phyloP scores from a whole-genome alignment of 2,888 invertebrate genomes.

The Cryptops parisi region DNA sequence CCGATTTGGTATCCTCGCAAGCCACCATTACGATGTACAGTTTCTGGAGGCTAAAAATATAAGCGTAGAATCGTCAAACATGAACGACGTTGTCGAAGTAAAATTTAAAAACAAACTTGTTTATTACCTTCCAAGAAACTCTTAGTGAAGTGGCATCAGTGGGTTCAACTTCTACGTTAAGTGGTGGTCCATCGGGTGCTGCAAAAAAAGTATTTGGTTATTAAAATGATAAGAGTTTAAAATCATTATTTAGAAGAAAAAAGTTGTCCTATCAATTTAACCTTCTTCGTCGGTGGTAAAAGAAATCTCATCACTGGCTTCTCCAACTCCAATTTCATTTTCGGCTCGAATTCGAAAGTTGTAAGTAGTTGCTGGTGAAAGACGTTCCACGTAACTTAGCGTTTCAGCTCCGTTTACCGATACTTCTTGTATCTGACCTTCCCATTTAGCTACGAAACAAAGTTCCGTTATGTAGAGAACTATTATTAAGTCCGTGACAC shows the following conservation, averaged over 20 bases:
- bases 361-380: constrained; percentile 1
- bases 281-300: constrained; percentile 1
- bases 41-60: constrained; percentile 61
- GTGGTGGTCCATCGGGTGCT: constrained; percentile 9
- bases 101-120: no score
- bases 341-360: constrained; percentile 2
- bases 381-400: background rate
- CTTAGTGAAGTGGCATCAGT: constrained; percentile 7
- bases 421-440: constrained; percentile 3
- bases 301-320: background rate
- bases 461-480: no score
- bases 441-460: background rate
- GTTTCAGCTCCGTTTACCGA: constrained; percentile 1
- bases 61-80: background rate
- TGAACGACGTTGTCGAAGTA: background rate
- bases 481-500: no score
- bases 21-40: constrained; percentile 84
- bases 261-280: background rate
- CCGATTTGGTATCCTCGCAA: constrained; percentile 81
- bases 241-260: background rate
- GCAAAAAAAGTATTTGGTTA: no score
- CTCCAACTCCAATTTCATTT: constrained; percentile 5
- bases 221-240: background rate
- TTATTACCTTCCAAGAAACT: constrained; percentile 15
- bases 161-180: constrained; percentile 10